phyloP scores from a whole-genome alignment of 2,113 vertebrate species.

The Gracilinanus agilis region DNA sequence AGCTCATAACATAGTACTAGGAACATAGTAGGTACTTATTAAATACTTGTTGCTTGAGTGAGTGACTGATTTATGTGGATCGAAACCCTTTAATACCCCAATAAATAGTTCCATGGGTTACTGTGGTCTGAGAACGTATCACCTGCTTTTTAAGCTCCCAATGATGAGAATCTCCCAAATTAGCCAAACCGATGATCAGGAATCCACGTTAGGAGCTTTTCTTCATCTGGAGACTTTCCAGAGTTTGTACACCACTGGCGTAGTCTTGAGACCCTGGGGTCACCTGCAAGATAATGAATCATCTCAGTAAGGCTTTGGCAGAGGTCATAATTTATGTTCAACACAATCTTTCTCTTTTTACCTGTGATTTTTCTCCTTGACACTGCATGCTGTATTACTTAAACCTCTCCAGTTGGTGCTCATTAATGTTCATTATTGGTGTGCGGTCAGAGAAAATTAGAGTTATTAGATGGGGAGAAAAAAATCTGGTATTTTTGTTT shows the following conservation, averaged over 20 bases:
- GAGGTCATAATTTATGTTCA: slow-evolving; percentile 7
- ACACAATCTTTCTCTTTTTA: slow-evolving; percentile 29
- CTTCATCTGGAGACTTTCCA: background rate
- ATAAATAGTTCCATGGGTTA: background rate
- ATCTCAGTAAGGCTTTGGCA: background rate
- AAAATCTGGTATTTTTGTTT: slow-evolving; percentile 42
- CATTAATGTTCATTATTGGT: slow-evolving; percentile 9
- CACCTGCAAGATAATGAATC: background rate
- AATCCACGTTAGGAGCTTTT: background rate
- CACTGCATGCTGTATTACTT: background rate
- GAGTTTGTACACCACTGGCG: background rate
- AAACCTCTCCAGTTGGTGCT: slow-evolving; percentile 26
- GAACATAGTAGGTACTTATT: background rate
- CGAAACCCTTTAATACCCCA: background rate
- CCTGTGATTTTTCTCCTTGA: slow-evolving; percentile 21
- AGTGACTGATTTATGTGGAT: background rate
- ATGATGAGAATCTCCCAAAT: background rate
- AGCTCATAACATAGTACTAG: background rate
- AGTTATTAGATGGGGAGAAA: slow-evolving; percentile 40
- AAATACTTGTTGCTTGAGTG: background rate
- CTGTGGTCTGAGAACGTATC: background rate
- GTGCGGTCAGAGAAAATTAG: slow-evolving; percentile 46
- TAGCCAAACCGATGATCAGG: background rate
- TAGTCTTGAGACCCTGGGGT: background rate
- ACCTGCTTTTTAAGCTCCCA: background rate